Percentiles rank a stretch among this genome's conserved stretches.
Conservation (phyloP, 2,797 vertebrate genomes). For the Molossus alvarezi region DNA sequence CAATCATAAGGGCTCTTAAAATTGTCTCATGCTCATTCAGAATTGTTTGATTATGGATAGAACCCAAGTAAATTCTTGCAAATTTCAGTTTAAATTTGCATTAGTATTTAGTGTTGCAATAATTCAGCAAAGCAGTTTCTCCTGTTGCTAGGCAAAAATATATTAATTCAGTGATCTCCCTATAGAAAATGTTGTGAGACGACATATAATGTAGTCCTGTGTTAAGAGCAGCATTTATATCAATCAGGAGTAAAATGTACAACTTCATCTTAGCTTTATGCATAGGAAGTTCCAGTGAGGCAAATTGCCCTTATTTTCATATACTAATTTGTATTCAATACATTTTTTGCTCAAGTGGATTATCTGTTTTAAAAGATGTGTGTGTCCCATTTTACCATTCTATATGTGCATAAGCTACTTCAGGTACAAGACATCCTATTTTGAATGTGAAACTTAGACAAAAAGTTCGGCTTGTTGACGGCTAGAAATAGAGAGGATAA, state of each 20-base stretch:
- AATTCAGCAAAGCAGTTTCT: neutral
- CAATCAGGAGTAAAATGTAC: neutral
- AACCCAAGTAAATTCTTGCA: neutral
- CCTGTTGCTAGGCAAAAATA: neutral
- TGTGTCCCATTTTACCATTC: neutral
- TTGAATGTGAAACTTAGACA: neutral
- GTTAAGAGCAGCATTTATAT: neutral
- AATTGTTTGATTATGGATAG: neutral
- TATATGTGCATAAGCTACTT: neutral
- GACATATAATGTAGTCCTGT: neutral
- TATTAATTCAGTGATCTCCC: neutral
- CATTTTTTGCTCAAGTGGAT: neutral
- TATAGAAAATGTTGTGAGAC: neutral
- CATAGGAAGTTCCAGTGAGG: neutral
- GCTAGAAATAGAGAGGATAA: neutral
- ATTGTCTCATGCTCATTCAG: neutral
- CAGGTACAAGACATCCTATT: neutral
- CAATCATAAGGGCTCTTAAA: neutral
- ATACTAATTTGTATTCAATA: neutral
- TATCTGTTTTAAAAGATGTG: neutral
- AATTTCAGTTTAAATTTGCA: neutral
- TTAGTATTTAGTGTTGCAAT: neutral
- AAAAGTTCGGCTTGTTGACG: neutral
- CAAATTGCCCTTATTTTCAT: neutral
- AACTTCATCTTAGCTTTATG: constrained; percentile 19